Evolutionary conservation across 1,140 invertebrate species (phyloP).

Genomic region (Drosophila carrolli): DNA sequence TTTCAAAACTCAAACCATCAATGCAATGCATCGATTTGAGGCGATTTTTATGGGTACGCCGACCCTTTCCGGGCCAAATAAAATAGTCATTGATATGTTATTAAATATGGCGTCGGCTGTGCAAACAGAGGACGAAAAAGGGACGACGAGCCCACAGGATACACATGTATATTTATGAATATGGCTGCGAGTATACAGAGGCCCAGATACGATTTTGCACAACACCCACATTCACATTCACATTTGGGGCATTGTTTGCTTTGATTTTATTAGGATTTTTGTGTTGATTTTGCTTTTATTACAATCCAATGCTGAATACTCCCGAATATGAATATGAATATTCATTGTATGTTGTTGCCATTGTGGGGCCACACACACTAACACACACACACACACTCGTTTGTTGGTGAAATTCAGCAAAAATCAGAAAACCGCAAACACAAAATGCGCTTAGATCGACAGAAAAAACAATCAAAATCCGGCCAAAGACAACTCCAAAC

Average conservation of each 20-base stretch:
- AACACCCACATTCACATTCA: background rate
- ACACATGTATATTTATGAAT: slow-evolving; percentile 44
- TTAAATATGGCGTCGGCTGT: slow-evolving; percentile 71
- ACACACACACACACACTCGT: slow-evolving; percentile 5
- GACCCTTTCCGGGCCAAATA: slow-evolving; percentile 21
- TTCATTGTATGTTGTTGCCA: slow-evolving; percentile 33
- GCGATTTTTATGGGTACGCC: background rate
- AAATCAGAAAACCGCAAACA: slow-evolving; percentile 73
- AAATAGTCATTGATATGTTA: slow-evolving; percentile 76
- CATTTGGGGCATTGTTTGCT: slow-evolving; percentile 67
- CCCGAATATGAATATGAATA: slow-evolving; percentile 45
- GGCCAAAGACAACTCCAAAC: slow-evolving; percentile 41
- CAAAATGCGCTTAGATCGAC: slow-evolving; percentile 78
- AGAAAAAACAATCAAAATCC: slow-evolving; percentile 59
- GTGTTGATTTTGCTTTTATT: slow-evolving; percentile 82
- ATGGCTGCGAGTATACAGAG: slow-evolving; percentile 7
- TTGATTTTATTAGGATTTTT: slow-evolving; percentile 82
- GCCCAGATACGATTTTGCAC: slow-evolving; percentile 13
- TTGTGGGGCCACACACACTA: slow-evolving; percentile 27
- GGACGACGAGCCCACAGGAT: slow-evolving; percentile 27
- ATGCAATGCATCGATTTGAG: slow-evolving; percentile 19
- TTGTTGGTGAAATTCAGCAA: slow-evolving; percentile 58
- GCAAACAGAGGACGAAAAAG: slow-evolving; percentile 40
- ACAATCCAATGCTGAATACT: slow-evolving; percentile 64
- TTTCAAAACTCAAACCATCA: background rate